Percentiles rank a stretch among this genome's conserved stretches.
Evolutionary conservation across 2,113 vertebrate species (phyloP).

Genomic region (Romanogobio albipinnatus): DNA sequence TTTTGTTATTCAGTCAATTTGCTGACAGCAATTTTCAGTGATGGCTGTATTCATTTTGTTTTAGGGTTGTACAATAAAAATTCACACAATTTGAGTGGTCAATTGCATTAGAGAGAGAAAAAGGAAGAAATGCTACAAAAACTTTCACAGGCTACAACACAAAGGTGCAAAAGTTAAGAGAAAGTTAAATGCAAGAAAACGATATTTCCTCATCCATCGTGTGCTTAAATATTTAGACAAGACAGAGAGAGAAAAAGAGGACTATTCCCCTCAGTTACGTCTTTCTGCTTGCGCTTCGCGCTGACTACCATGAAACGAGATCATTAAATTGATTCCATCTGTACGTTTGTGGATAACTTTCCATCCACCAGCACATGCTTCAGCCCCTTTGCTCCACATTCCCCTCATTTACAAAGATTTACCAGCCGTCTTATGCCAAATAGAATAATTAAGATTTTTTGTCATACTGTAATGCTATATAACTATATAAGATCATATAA

Average conservation of each 20-base stretch:
- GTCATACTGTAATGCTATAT: too few relatives aligned
- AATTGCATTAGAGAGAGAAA: background rate
- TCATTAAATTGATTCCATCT: slow-evolving; percentile 75
- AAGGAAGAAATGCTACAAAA: background rate
- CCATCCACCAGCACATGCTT: slow-evolving; percentile 61
- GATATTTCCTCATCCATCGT: background rate
- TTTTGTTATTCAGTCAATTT: background rate
- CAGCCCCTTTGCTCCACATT: background rate
- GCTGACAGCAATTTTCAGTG: background rate
- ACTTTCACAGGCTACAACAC: background rate
- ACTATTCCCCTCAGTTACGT: background rate
- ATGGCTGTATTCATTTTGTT: background rate
- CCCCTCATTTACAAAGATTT: slow-evolving; percentile 9
- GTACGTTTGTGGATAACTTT: slow-evolving; percentile 70
- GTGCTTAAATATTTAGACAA: background rate
- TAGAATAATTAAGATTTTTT: too few relatives aligned
- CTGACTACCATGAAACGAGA: slow-evolving; percentile 74
- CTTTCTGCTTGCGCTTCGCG: slow-evolving; percentile 59
- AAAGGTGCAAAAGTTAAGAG: background rate
- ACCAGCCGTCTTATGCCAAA: background rate
- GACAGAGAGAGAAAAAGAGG: background rate
- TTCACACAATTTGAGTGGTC: background rate
- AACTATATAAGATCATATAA: background rate
- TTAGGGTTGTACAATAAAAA: background rate
- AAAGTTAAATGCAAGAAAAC: background rate